Base-by-base conservation (phyloP, 2,888 invertebrate species). In the Drosophila percnosoma region DNA sequence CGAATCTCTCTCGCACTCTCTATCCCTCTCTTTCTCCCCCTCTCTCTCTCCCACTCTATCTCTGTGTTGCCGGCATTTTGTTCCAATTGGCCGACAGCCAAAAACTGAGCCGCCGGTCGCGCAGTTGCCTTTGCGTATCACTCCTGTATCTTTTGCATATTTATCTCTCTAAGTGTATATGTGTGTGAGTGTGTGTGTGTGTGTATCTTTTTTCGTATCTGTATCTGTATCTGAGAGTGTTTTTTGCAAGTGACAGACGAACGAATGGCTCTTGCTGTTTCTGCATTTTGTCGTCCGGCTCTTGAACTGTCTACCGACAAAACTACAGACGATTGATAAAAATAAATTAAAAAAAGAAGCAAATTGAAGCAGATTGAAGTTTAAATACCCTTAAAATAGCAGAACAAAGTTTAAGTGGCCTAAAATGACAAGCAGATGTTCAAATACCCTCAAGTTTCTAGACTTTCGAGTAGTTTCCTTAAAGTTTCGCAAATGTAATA, bases 51-150 rank as follows among this genome's bases (percentile, higher is more conserved):
- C n/a, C n/a, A n/a, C n/a, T n/a, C n/a, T n/a, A n/a, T n/a, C 52
- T 27, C 10, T 40, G 48, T 54, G 51, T 85, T 74, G 81, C 84
- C 89, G 90, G 90, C 90, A 86, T 84, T 85, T 89, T 90, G 89
- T 83, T 88, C 89, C 88, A 89, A 89, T 89, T 89, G 89, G 90
- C 82, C 57, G 59, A 5, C 24, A 69, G 84, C 89, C 89, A 89
- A 82, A 66, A 71, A 68, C 70, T 71, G 51, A 69, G 75, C 40
- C 38, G 63, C 76, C 36, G 59, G 67, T 51, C 40, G 71, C 38
- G 61, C 58, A 36, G 60, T 55, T 60, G 49, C 62, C 62, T 69
- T 65, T 74, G 62, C 61, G 54, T 66, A 63, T 70, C 75, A 66
- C 38, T 78, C 65, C 48, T 55, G 68, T 74, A 42, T 73, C 58